phyloP scores from a whole-genome alignment of 2,113 vertebrate species.

The Sapayoa aenigma region DNA sequence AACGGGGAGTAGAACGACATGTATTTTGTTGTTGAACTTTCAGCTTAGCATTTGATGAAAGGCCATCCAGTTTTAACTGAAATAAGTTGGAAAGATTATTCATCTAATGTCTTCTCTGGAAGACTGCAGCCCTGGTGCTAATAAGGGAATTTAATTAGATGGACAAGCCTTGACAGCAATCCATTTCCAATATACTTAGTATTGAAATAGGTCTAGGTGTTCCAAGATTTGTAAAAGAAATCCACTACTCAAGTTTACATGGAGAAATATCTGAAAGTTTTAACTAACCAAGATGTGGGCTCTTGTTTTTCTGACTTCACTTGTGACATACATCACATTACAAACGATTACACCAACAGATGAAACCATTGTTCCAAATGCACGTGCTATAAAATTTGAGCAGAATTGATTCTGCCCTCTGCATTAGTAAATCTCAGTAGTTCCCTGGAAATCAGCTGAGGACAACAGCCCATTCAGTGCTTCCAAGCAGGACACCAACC shows the following conservation, averaged over 20 bases:
- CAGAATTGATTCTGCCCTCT: background rate
- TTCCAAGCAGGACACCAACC: background rate
- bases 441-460: background rate
- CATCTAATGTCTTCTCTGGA: background rate
- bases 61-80: background rate
- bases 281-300: background rate
- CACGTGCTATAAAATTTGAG: background rate
- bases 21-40: background rate
- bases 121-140: slow-evolving; percentile 10
- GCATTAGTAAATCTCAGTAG: background rate
- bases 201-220: slow-evolving; percentile 32
- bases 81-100: slow-evolving; percentile 8
- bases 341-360: background rate
- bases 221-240: slow-evolving; percentile 10
- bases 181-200: slow-evolving; percentile 40
- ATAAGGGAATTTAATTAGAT: slow-evolving; percentile 56
- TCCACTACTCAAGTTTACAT: background rate
- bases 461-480: background rate
- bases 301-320: background rate
- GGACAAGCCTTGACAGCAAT: slow-evolving; percentile 51
- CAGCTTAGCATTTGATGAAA: background rate
- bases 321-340: background rate
- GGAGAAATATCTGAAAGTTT: background rate
- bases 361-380: background rate
- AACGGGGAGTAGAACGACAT: background rate